Base-by-base conservation (phyloP, 2,113 vertebrate genomes). In the Pseudonaja textilis region DNA sequence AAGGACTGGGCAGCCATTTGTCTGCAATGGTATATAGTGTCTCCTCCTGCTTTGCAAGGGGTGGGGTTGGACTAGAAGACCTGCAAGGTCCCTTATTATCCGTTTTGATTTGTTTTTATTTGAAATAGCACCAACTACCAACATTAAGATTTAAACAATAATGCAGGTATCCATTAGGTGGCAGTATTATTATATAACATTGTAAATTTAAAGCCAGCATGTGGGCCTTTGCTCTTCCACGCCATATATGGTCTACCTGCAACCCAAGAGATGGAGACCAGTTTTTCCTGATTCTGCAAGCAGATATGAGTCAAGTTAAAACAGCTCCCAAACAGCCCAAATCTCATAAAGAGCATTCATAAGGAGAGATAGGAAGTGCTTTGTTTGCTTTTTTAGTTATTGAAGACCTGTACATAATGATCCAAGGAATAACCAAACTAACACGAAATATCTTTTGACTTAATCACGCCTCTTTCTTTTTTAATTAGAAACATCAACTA, bases 101-200 rank as follows among this genome's bases (percentile, higher is more conserved):
- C 5, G 4, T 16, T 29, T 18, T 69, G 4, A 16, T 69, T 69
- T 26, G 4, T n/a, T 64, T 42, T 59, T 61, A 61, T 57, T 45
- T 12, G 10, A 47, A 18, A 64, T 20, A 47, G 56, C 25, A 61
- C 18, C 29, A 11, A 29, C 25, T 45, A 69, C 23, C 39, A 16
- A 47, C 52, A 93, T 45, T 39, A 81, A 81, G 23, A 42, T 55
- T 87, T 50, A 59, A 81, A 9, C 47, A 90, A 59, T 85, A 52
- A 59, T 85, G 7, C 69, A 85, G 0, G 52, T 90, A 91, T 93
- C 95, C 97, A 96, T 95, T 93, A 97, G 97, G 89, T 97, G 97
- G 97, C 97, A 96, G 97, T 93, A 96, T 97, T 93, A 96, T 97
- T 96, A 95, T 93, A 94, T 34, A 90, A 87, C 25, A 69, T 34